Conservation (phyloP, 2,888 invertebrate genomes). For the Spodoptera picta region DNA sequence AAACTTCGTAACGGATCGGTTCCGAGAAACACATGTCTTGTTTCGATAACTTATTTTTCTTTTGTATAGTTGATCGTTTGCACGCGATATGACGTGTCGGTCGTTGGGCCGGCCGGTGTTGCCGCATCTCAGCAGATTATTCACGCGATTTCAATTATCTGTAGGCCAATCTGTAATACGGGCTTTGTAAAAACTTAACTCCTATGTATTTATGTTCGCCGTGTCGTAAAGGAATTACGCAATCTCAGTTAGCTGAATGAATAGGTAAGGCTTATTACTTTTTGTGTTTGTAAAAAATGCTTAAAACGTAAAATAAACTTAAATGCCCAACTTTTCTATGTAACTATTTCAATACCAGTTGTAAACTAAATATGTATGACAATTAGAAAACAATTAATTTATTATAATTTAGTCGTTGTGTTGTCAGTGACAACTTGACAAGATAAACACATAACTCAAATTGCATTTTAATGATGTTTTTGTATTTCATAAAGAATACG, state of each 20-base stretch:
- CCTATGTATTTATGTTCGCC: constrained; percentile 51
- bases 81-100: constrained; percentile 80
- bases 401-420: too few species aligned
- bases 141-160: constrained; percentile 80
- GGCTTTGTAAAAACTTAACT: constrained; percentile 59
- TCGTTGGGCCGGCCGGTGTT: constrained; percentile 62
- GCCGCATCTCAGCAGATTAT: constrained; percentile 71
- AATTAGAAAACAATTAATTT: too few species aligned
- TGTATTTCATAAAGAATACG: constrained; percentile 17
- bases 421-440: constrained; percentile 14
- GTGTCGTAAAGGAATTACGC: constrained; percentile 39
- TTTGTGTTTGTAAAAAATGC: too few species aligned
- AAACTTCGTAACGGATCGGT: constrained; percentile 51
- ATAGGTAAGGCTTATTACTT: constrained; percentile 13
- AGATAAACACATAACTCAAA: constrained; percentile 32
- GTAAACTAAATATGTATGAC: too few species aligned
- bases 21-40: constrained; percentile 69
- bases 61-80: constrained; percentile 55
- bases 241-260: constrained; percentile 17
- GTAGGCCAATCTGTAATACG: constrained; percentile 67
- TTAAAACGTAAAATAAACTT: too few species aligned
- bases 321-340: too few species aligned
- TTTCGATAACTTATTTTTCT: constrained; percentile 65
- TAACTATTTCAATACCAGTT: too few species aligned
- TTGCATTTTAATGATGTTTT: constrained; percentile 37